phyloP scores from a whole-genome alignment of 1,140 invertebrate species.

The Apocrypta bakeri region DNA sequence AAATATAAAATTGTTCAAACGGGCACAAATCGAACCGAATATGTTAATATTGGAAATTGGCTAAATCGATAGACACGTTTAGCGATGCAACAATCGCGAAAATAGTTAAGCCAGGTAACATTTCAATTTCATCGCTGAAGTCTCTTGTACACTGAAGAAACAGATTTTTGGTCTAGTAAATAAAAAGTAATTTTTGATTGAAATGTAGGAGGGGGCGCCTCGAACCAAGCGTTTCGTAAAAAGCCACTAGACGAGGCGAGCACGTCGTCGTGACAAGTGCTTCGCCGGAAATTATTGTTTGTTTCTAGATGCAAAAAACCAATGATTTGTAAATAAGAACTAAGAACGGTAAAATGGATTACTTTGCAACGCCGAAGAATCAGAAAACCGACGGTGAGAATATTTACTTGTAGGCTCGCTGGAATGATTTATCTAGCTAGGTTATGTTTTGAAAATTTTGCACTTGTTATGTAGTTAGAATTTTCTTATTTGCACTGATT shows the following conservation, averaged over 20 bases:
- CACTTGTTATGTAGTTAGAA: background rate
- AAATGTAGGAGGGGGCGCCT: conserved; percentile 41
- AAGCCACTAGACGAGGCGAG: background rate
- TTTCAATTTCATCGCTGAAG: background rate
- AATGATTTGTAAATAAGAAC: conserved; percentile 35
- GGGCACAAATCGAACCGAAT: background rate
- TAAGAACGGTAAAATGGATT: conserved; percentile 64
- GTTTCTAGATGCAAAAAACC: conserved; percentile 5
- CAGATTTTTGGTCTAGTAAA: background rate
- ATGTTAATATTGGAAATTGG: background rate
- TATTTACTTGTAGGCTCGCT: conserved; percentile 42
- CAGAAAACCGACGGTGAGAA: conserved; percentile 71
- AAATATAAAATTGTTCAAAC: background rate
- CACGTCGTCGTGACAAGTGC: background rate
- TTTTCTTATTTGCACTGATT: background rate
- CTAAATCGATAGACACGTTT: background rate
- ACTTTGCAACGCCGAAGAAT: conserved; percentile 69
- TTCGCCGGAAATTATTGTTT: conserved; percentile 8
- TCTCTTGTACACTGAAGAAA: background rate
- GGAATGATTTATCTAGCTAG: conserved; percentile 11
- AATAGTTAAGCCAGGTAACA: background rate
- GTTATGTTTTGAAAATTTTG: conserved; percentile 38
- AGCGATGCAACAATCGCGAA: background rate
- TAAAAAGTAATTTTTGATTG: conserved; percentile 36
- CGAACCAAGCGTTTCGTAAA: conserved; percentile 7